Conservation (phyloP, 2,113 vertebrate genomes). For the Misgurnus mizolepis region DNA sequence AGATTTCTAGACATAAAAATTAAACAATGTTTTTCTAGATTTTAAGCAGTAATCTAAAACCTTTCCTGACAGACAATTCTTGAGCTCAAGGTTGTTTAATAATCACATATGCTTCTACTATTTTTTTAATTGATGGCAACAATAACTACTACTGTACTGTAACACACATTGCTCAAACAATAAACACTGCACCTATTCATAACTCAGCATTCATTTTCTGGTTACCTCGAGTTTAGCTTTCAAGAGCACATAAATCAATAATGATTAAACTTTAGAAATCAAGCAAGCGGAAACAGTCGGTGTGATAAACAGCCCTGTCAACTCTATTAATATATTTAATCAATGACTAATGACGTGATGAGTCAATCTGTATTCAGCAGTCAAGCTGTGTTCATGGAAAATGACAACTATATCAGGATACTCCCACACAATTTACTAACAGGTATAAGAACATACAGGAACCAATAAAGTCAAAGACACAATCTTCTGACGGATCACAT, state of each 20-base stretch:
- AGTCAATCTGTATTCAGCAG: slow-evolving; percentile 37
- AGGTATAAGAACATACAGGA: slow-evolving; percentile 6
- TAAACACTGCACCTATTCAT: too few relatives aligned
- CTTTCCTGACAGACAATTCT: too few relatives aligned
- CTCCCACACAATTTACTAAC: slow-evolving; percentile 30
- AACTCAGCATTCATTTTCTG: not conserved
- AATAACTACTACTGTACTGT: too few relatives aligned
- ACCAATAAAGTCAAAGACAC: not conserved
- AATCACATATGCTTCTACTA: too few relatives aligned
- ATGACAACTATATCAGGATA: slow-evolving; percentile 18
- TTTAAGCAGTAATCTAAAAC: too few relatives aligned
- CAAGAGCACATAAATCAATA: slow-evolving; percentile 13
- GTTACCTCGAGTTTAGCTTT: slow-evolving; percentile 4
- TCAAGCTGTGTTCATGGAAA: slow-evolving; percentile 8
- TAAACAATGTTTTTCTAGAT: too few relatives aligned
- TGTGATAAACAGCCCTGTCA: not conserved
- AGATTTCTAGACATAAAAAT: too few relatives aligned
- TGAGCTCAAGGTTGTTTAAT: too few relatives aligned
- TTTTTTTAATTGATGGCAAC: too few relatives aligned
- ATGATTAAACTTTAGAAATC: slow-evolving; percentile 20
- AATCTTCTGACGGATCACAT: slow-evolving; percentile 22
- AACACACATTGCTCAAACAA: too few relatives aligned
- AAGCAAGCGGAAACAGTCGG: slow-evolving; percentile 10
- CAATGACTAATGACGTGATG: slow-evolving; percentile 46
- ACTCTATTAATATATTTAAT: slow-evolving; percentile 39